Base-by-base conservation (phyloP, 2,113 vertebrate genomes). In the Heterotis niloticus region DNA sequence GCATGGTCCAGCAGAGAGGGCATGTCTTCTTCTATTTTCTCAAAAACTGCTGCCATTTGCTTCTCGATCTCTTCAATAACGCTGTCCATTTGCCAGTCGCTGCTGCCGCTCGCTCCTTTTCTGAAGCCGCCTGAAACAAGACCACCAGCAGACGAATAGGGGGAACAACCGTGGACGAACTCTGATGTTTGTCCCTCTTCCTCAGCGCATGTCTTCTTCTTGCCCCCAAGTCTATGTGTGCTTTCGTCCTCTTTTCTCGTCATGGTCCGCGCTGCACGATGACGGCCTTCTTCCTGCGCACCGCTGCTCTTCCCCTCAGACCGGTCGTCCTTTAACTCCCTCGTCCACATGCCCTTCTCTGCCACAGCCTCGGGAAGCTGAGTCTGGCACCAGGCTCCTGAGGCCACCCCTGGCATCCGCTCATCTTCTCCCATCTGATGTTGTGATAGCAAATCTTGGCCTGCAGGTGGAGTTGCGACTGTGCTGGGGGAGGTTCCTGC, bases 11-110 rank as follows among this genome's bases (percentile, higher is more conserved):
- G 83, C 68, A 93, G 81, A 0, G 92, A 93, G 14, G 92, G 92
- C 90, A 93, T 91, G 81, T 93, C 92, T 54, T 92, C 92, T 67
- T 93, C 92, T 10, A 93, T 93, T 88, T 92, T 93, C 81, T 93
- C 92, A 78, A 93, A 87, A 69, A 93, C 92, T 0, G 92, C 92
- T 0, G 87, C 92, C 92, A 93, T 92, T 86, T 93, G 92, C 80
- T 92, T 93, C 82, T 93, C 92, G 54, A 93, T 93, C 81, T 93
- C 90, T 81, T 93, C 92, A 5, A 93, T 93, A 76, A 91, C 92
- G 29, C 89, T 92, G 88, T 93, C 92, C 92, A 93, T 93, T 85
- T 93, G 90, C 92, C 92, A 93, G 78, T 92, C 91, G 4, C 88
- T 84, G 54, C 86, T 85, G 1, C 83, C 62, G 54, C 85, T 84